A percentile compares a stretch with the other conserved stretches of the same genome.
phyloP scores from a whole-genome alignment of 2,888 invertebrate species.

The Acheta domesticus region DNA sequence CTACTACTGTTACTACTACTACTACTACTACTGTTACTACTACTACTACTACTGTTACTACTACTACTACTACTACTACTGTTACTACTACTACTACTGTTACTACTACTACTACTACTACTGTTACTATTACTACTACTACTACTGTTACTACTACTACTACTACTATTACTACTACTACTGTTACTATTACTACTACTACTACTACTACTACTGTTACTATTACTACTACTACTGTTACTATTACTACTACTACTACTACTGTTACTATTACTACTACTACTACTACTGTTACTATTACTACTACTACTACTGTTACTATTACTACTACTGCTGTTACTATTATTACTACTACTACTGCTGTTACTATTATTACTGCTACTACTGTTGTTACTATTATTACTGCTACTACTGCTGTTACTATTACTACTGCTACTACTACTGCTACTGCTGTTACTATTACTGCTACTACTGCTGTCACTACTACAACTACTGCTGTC shows the following conservation, averaged over 20 bases:
- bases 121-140: not conserved
- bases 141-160: no score
- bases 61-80: slow-evolving; percentile 23
- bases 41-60: slow-evolving; percentile 21
- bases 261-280: not conserved
- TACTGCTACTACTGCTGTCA: no score
- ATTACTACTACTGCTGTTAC: not conserved
- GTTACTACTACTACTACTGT: not conserved
- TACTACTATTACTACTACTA: not conserved
- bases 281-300: slow-evolving; percentile 8
- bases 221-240: slow-evolving; percentile 18
- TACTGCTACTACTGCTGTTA: no score
- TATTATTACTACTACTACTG: no score
- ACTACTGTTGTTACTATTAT: no score
- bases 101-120: slow-evolving; percentile 12
- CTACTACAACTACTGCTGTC: no score
- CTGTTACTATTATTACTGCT: no score
- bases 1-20: slow-evolving; percentile 12
- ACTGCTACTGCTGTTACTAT: no score
- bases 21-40: slow-evolving; percentile 23
- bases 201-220: not conserved
- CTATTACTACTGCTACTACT: no score
- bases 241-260: slow-evolving; percentile 19
- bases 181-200: not conserved
- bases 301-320: not conserved